Base-by-base conservation (phyloP, 2,888 invertebrate species). In the Megastigmus dorsalis region DNA sequence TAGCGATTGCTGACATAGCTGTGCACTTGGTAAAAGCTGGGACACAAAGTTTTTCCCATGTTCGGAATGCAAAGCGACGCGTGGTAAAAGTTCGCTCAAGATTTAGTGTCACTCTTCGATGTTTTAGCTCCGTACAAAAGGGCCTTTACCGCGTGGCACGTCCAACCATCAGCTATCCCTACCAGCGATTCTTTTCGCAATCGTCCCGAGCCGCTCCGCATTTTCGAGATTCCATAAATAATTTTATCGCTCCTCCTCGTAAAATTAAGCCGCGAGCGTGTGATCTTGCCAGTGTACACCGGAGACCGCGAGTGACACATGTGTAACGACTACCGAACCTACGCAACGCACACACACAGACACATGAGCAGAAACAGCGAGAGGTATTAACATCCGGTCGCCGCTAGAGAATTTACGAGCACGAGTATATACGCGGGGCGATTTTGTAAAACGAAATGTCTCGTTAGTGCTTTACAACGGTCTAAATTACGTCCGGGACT, bases 391-490 rank as follows among this genome's bases (percentile, higher is more conserved):
- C 85, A 85, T 86, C 85, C 86, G 85, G 85, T 82, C 80, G 78
- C 36, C 36, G 54, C 30, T 28, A n/a, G 52, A 75, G 79, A 82
- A 86, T 86, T 86, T 86, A 86, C 82, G 81, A 79, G 82, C 79
- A 78, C 80, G 74, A 78, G n/a, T n/a, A 74, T 76, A 81, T 80
- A 81, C 81, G 81, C 79, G 79, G 80, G 78, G 79, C 82, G 84
- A 86, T 86, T 86, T 86, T 84, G 86, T 84, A 84, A 86, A 86
- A 86, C 85, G 83, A 84, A 85, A 83, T 83, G 84, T 86, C 86
- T 86, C 84, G 86, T 86, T 86, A 86, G 84, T 82, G 82, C 84
- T 86, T 86, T 85, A 86, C 85, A 85, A 80, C 84, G 83, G 81
- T 84, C 85, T 84, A 85, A 86, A 86, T 86, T 85, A 86, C 83